Conservation (phyloP, 2,888 invertebrate species). For the Sinelater perroti region DNA sequence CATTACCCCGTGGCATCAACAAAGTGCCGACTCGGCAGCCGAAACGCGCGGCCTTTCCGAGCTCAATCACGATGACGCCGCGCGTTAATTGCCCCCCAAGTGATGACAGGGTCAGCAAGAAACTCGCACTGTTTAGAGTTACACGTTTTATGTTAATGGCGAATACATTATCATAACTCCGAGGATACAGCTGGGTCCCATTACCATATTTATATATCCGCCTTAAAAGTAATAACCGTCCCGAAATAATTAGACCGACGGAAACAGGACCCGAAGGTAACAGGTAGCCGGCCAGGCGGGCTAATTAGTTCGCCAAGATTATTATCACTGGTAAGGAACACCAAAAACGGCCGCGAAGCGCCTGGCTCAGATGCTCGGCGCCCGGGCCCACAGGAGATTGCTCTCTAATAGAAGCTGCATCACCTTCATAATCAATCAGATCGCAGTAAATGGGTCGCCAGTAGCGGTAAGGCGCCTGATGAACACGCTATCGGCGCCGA, state of each 20-base stretch:
- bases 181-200: constrained; percentile 48
- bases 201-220: constrained; percentile 45
- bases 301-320: constrained; percentile 15
- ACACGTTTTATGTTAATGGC: constrained; percentile 50
- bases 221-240: constrained; percentile 33
- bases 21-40: constrained; percentile 47
- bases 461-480: constrained; percentile 34
- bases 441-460: constrained; percentile 34
- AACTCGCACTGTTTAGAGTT: constrained; percentile 37
- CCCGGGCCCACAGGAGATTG: constrained; percentile 7
- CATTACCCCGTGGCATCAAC: constrained; percentile 48
- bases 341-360: too few species aligned
- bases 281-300: constrained; percentile 19
- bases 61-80: constrained; percentile 8
- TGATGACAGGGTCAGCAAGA: constrained; percentile 28
- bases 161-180: constrained; percentile 49
- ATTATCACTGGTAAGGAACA: not conserved
- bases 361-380: too few species aligned
- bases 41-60: constrained; percentile 15
- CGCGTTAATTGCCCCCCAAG: constrained; percentile 26
- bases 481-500: constrained; percentile 39
- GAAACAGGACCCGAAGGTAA: constrained; percentile 24
- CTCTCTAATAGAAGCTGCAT: constrained; percentile 20
- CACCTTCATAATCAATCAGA: constrained; percentile 40
- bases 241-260: constrained; percentile 31